Evolutionary conservation across 2,113 vertebrate species (phyloP).

Genomic region (Morone saxatilis): DNA sequence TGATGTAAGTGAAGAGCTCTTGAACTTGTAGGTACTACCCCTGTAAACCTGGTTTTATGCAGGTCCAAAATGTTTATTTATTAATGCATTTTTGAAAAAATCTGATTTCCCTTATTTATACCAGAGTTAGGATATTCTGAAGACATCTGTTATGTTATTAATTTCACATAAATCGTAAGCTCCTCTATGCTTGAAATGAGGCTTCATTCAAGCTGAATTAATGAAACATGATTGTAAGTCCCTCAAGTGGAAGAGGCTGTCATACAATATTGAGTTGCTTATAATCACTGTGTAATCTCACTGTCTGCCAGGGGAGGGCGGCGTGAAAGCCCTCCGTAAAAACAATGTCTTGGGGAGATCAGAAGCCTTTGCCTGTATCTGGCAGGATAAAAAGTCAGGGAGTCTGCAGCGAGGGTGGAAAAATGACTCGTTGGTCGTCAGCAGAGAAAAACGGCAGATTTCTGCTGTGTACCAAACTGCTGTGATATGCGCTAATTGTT

Average conservation of each 20-base stretch:
- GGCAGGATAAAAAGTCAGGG: conserved; percentile 90
- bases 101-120: conserved; percentile 84
- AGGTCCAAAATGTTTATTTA: conserved; percentile 79
- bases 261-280: conserved; percentile 95
- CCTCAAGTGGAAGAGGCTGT: conserved; percentile 93
- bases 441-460: conserved; percentile 73
- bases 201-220: conserved; percentile 98
- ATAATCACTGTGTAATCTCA: conserved; percentile 96
- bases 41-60: conserved; percentile 81
- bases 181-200: conserved; percentile 96
- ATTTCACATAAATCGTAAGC: conserved; percentile 99
- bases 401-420: conserved; percentile 83
- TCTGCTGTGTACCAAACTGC: conserved; percentile 57
- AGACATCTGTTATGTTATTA: conserved; percentile 99
- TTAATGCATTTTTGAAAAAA: conserved; percentile 84
- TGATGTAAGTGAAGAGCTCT: conserved; percentile 85
- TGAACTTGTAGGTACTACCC: conserved; percentile 85
- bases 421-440: conserved; percentile 86
- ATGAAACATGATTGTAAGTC: conserved; percentile 99
- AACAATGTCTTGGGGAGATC: conserved; percentile 95
- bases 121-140: conserved; percentile 90
- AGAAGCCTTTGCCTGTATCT: conserved; percentile 88
- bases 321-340: conserved; percentile 87
- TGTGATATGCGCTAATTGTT: conserved; percentile 71
- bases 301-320: conserved; percentile 91